Conservation (phyloP, 2,113 vertebrate species). For the Heterotilapia buettikoferi region DNA sequence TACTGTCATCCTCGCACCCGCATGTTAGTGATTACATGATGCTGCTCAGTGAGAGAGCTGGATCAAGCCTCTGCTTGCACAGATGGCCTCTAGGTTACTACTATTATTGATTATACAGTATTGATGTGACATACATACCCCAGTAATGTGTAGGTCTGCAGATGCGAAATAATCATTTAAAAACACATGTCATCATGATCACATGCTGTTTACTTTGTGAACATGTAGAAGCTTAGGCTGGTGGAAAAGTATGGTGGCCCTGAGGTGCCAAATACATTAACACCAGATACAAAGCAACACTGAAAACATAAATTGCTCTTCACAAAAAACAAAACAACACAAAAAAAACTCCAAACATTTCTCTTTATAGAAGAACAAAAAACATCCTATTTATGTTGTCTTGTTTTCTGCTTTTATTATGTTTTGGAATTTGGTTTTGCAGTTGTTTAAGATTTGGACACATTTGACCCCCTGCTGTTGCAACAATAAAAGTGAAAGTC, state of each 20-base stretch:
- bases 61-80: not conserved
- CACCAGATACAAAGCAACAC: too few relatives aligned
- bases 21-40: not conserved
- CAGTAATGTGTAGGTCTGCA: not conserved
- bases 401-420: too few relatives aligned
- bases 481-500: not conserved
- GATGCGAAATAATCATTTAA: not conserved
- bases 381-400: not conserved
- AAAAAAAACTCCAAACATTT: not conserved
- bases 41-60: not conserved
- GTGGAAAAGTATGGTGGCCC: not conserved
- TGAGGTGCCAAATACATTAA: not conserved
- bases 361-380: not conserved
- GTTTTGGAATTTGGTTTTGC: not conserved
- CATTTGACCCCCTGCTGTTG: not conserved
- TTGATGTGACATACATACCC: not conserved
- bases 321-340: not conserved
- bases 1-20: not conserved
- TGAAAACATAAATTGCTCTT: not conserved
- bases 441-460: not conserved
- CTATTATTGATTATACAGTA: not conserved
- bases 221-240: not conserved
- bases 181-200: not conserved
- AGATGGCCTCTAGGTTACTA: not conserved
- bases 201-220: not conserved